Evolutionary conservation across 2,888 invertebrate genomes (phyloP), one percentile per base, ranked within the genome.

Genomic region (Acanthococcus lagerstroemiae): DNA sequence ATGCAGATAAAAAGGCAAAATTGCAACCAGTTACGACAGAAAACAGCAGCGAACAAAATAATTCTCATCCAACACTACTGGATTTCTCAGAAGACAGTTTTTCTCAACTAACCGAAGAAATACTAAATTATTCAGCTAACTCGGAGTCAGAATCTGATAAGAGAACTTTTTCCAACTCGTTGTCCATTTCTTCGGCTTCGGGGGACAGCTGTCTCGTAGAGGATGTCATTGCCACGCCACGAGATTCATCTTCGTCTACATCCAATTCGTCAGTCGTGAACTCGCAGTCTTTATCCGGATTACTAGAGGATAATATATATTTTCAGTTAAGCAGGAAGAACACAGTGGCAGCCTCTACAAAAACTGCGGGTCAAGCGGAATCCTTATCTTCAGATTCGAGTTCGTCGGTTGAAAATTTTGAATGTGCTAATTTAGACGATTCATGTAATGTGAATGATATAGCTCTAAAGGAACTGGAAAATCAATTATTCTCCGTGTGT

Each of bases 61-160:
- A n/a, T 37, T 15, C 12, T 3, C 2, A 15, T 37, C 37, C 37
- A 37, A 37, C 37, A 37, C 4, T 54, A 7, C 12, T 54, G 4
- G 52, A 52, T 37, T 63, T 63, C 27, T 63, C 63, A 4, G 52
- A 63, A 15, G 63, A 61, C 22, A 61, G 61, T 37, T 61, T 61
- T 37, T 48, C 50, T 21, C 61, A 52, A 37, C 27, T 61, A 1
- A 61, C 61, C 19, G 61, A 61, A 37, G 61, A 63, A 63, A 63
- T 63, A 24, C 37, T 63, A 24, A 63, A 63, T 21, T 63, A 24
- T 24, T 24, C 63, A 6, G 19, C 52, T 1, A 24, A 7, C 9
- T 52, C 52, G 6, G 7, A 7, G 15, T n/a, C 60, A 5, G 27
- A 27, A 17, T 25, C 63, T n/a, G 25, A 54, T 24, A 22, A 27